Base-by-base conservation (phyloP, 2,113 vertebrate genomes). In the Mugil cephalus region DNA sequence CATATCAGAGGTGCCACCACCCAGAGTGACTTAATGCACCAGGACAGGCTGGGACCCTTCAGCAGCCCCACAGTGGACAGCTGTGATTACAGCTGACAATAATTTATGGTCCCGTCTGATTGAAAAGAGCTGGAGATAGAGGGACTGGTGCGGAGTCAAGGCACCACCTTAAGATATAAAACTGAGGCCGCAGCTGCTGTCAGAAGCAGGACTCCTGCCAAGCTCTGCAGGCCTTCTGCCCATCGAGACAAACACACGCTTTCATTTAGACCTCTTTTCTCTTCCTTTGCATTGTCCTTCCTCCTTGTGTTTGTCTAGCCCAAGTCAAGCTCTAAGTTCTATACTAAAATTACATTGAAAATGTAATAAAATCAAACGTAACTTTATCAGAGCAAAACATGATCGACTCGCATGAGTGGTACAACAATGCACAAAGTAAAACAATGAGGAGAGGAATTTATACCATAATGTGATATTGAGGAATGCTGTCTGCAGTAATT, bases 121-220 rank as follows among this genome's bases (percentile, higher is more conserved):
- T 91, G 85, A 91, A 91, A 91, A 84, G 86, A 80, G 82, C 72
- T 81, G 63, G 75, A 84, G 87, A 88, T 86, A 77, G 83, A 87
- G 65, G 42, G 72, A 79, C 53, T 78, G 72, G 47, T 71, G 74
- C 2, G 12, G 77, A 87, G 77, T 81, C 73, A 82, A 89, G 87
- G 87, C 89, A 87, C 53, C 80, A 93, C 90, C 90, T 91, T 88
- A 92, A 93, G 92, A 91, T 85, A 92, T 85, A 86, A 92, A 92
- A 75, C 85, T 71, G 80, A 85, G 85, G 88, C 82, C 88, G 18
- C 88, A 94, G 89, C 89, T 91, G 92, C 78, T 86, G 87, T 85
- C 82, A 90, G 82, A 87, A 71, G 58, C 82, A 60, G 62, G 40
- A 77, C 62, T 85, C 70, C 77, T 87, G 83, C 90, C 86, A 88